Evolutionary conservation across 2,888 invertebrate species (phyloP).

Genomic region (Leptopilina syphax): DNA sequence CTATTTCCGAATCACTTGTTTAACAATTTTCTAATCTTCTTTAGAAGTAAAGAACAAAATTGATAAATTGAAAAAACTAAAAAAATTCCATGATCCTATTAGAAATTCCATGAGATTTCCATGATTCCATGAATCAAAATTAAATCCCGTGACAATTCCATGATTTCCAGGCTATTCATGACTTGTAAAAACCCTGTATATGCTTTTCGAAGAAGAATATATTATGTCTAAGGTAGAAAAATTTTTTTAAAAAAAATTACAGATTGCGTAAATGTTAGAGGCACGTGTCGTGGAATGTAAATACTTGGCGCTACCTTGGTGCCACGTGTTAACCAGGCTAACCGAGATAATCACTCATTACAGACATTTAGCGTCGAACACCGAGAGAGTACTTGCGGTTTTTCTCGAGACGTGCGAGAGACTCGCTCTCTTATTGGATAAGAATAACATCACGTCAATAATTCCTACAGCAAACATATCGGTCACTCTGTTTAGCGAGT

Average conservation of each 20-base stretch:
- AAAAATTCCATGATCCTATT: no score
- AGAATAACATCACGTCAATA: slow-evolving; percentile 57
- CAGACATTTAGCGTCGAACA: slow-evolving; percentile 71
- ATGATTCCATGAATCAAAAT: no score
- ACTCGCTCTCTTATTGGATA: slow-evolving; percentile 54
- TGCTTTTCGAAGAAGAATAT: no score
- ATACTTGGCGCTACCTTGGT: slow-evolving; percentile 59
- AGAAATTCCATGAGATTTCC: no score
- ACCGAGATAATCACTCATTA: slow-evolving; percentile 76
- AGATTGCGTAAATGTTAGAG: slow-evolving; percentile 43
- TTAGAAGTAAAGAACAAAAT: no score
- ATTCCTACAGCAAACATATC: slow-evolving; percentile 63
- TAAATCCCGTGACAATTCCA: no score
- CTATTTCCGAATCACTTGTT: no score
- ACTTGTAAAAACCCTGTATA: no score
- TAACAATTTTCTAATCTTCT: no score
- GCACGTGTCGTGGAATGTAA: slow-evolving; percentile 29
- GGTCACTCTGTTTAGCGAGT: slow-evolving; percentile 61
- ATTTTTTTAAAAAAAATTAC: slow-evolving; percentile 50
- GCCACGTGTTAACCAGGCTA: slow-evolving; percentile 74
- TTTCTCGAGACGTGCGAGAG: slow-evolving; percentile 53
- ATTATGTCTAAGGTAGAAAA: background rate
- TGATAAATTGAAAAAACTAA: no score
- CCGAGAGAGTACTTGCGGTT: slow-evolving; percentile 35
- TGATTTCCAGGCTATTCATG: no score